Conservation (phyloP, 2,113 vertebrate species). For the Rhegmatorhina hoffmannsi region DNA sequence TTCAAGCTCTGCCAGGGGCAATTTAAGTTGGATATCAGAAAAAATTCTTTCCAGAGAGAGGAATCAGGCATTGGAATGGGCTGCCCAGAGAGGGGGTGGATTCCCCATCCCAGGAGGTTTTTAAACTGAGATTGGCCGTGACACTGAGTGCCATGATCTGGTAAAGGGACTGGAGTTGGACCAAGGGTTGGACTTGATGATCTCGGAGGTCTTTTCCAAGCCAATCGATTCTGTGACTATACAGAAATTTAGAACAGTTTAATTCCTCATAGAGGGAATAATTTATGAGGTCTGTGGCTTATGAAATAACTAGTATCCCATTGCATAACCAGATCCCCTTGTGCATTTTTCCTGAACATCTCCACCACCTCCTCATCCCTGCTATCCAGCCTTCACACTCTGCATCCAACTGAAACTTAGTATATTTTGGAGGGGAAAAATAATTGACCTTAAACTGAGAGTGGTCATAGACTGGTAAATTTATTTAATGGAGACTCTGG, state of each 20-base stretch:
- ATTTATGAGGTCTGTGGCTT: neutral
- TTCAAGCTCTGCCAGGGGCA: too few relatives aligned
- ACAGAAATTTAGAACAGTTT: neutral
- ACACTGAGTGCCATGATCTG: too few relatives aligned
- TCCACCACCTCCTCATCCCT: neutral
- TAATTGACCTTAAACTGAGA: neutral
- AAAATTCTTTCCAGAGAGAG: too few relatives aligned
- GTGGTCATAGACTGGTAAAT: neutral
- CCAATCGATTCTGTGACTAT: neutral
- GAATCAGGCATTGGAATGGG: too few relatives aligned
- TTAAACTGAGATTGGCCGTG: too few relatives aligned
- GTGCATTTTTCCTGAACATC: neutral
- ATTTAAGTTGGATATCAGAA: too few relatives aligned
- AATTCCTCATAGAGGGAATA: neutral
- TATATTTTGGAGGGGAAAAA: neutral
- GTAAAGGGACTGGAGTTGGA: too few relatives aligned
- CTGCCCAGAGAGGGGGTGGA: too few relatives aligned
- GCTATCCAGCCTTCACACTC: neutral
- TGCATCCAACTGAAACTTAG: neutral
- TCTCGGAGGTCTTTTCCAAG: too few relatives aligned
- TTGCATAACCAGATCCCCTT: constrained; percentile 15
- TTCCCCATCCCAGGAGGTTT: too few relatives aligned
- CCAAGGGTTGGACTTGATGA: too few relatives aligned
- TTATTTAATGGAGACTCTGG: neutral
- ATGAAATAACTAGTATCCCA: constrained; percentile 39